Evolutionary conservation across 2,888 invertebrate genomes (phyloP).

Genomic region (Diabrotica balteata): DNA sequence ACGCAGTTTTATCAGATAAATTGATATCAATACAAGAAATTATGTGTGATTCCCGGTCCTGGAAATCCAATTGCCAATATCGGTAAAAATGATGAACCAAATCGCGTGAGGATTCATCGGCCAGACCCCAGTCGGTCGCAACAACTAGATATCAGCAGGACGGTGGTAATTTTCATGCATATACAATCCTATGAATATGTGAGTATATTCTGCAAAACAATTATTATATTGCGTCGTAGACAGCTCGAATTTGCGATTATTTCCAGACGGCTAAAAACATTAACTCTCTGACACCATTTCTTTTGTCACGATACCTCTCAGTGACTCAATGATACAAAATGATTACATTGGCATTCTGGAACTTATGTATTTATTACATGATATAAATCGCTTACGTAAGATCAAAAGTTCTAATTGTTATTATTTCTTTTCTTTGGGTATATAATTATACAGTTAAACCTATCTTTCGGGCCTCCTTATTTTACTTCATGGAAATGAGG

Average conservation of each 20-base stretch:
- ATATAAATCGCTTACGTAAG: no score
- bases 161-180: conserved; percentile 22
- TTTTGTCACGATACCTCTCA: no score
- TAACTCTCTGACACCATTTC: not conserved
- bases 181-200: conserved; percentile 22
- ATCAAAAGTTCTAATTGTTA: no score
- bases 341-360: no score
- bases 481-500: no score
- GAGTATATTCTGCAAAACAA: conserved; percentile 16
- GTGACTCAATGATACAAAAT: no score
- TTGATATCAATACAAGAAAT: no score
- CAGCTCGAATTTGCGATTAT: not conserved
- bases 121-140: conserved; percentile 1
- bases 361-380: no score
- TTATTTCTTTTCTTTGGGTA: no score
- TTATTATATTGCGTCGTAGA: conserved; percentile 12
- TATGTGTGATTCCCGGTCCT: conserved; percentile 5
- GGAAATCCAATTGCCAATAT: conserved; percentile 10
- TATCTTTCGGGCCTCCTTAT: no score
- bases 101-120: conserved; percentile 20
- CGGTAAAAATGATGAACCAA: conserved; percentile 16
- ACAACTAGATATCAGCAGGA: not conserved
- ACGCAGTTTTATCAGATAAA: no score
- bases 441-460: no score
- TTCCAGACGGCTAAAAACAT: not conserved